A percentile compares a stretch with the other conserved stretches of the same genome.
Conservation (phyloP, 2,113 vertebrate genomes). For the Microtus pennsylvanicus region DNA sequence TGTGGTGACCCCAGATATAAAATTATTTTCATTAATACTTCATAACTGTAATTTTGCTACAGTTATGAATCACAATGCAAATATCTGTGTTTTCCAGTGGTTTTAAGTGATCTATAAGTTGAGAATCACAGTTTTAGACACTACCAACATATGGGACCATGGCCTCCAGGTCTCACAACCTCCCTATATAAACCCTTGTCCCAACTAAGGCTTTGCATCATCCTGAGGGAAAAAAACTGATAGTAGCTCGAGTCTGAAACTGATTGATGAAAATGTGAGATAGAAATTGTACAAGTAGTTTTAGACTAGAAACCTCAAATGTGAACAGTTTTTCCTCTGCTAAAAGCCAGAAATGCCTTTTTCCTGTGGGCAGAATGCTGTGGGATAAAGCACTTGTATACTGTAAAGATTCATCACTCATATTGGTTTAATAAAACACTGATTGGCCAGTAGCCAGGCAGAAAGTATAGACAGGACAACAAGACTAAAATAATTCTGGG, state of each 20-base stretch:
- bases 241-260: conserved; percentile 68
- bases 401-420: too few species aligned
- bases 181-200: conserved; percentile 90
- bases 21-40: not conserved
- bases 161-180: conserved; percentile 84
- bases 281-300: not conserved
- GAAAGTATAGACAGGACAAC: too few species aligned
- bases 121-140: conserved; percentile 79
- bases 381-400: too few species aligned
- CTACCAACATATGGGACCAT: conserved; percentile 82
- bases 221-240: conserved; percentile 94
- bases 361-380: not conserved
- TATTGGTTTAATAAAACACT: too few species aligned
- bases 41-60: not conserved
- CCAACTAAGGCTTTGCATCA: conserved; percentile 97
- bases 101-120: not conserved
- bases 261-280: not conserved
- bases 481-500: too few species aligned
- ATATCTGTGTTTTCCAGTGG: not conserved
- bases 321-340: not conserved
- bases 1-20: not conserved
- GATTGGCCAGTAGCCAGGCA: too few species aligned
- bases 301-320: not conserved
- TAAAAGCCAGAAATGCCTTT: not conserved
- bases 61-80: not conserved